Base-by-base conservation (phyloP, 2,113 vertebrate genomes). In the Perca schrenkii region DNA sequence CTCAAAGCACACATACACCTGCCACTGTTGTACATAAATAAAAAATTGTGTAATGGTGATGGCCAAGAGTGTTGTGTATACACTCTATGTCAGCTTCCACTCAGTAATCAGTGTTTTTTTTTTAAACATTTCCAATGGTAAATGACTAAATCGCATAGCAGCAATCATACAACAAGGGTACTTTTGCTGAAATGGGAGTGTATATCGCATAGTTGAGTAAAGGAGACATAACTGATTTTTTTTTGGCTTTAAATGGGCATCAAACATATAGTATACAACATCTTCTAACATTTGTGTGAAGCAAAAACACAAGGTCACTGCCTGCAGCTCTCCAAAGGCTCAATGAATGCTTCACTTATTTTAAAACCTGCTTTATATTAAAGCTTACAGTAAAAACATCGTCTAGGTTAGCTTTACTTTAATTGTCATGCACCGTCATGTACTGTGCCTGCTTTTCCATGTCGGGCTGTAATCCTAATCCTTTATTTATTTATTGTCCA, bases 381-480 rank as follows among this genome's bases (percentile, higher is more conserved):
- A 71, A 83, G 63, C 53, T 53, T 52, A 62, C 15, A 43, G 71
- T 64, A 43, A 74, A 80, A 68, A 60, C 25, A 57, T 2, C 2
- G 28, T 73, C 17, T 61, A 28, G 10, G 60, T 74, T 75, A 72
- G 40, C 60, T 68, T 74, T 40, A 52, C 11, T 60, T 46, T 31
- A 68, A 70, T 49, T 80, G 64, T 19, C 68, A 74, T 63, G 25
- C 68, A 31, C 52, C 40, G 64, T 71, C 54, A 79, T 57, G 61
- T 82, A 49, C 54, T 25, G 14, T 43, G 75, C 56, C 57, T 43
- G 57, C 79, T 80, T 74, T 50, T 77, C 15, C 47, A 62, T 85
- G 47, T 74, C 77, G 21, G 12, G 1, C 64, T 74, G 4, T 81
- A 89, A 86, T 87, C 66, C 58, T 75, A 72, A 87, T 86, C 74